Percentiles rank a stretch among this genome's conserved stretches.
phyloP scores from a whole-genome alignment of 2,113 vertebrate species.

The Myrmecophaga tridactyla region DNA sequence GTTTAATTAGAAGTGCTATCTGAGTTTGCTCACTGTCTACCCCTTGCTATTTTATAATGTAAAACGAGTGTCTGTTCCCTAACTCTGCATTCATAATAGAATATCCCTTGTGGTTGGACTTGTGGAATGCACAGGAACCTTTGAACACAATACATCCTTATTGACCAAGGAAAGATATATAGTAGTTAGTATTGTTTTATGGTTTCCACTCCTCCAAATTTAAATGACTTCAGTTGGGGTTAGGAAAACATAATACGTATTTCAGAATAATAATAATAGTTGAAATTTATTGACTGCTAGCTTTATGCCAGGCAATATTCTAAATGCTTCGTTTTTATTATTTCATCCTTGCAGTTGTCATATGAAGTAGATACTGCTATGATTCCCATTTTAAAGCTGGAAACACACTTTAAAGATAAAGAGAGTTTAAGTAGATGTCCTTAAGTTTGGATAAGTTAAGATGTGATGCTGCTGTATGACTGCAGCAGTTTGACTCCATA shows the following conservation, averaged over 20 bases:
- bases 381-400: background rate
- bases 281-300: background rate
- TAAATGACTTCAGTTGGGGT: background rate
- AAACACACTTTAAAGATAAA: background rate
- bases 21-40: background rate
- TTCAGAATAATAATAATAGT: background rate
- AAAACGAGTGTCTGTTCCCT: background rate
- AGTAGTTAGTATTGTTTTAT: background rate
- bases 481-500: background rate
- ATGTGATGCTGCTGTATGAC: background rate
- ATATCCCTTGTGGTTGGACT: background rate
- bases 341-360: background rate
- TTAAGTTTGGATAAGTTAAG: background rate
- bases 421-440: background rate
- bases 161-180: background rate
- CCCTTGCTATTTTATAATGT: background rate
- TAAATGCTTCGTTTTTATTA: background rate
- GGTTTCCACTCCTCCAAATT: background rate
- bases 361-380: background rate
- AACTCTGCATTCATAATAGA: background rate
- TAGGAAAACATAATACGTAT: background rate
- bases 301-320: too few species aligned
- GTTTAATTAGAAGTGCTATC: background rate
- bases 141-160: background rate
- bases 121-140: background rate